Evolutionary conservation across 2,797 vertebrate genomes (phyloP).

Genomic region (Sciurus carolinensis): DNA sequence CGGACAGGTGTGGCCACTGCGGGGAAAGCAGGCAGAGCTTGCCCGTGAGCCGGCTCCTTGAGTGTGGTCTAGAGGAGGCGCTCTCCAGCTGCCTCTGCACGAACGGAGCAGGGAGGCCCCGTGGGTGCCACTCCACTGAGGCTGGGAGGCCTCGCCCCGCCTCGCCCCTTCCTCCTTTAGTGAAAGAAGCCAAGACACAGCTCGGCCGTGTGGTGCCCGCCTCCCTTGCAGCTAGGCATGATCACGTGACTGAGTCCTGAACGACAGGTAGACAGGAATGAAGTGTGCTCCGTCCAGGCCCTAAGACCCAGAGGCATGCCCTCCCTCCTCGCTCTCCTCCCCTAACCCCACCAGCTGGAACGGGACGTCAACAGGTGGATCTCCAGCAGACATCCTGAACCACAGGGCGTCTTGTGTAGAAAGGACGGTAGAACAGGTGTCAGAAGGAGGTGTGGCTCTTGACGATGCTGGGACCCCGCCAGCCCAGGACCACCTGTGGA

Average conservation of each 20-base stretch:
- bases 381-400: not conserved
- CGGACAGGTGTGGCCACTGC: rapidly evolving
- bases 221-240: not conserved
- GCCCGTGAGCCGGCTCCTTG: too few relatives aligned
- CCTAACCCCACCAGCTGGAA: not conserved
- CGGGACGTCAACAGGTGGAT: not conserved
- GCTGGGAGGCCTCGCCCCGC: too few relatives aligned
- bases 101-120: not conserved
- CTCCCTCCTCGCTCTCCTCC: not conserved
- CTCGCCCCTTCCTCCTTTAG: not conserved
- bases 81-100: not conserved
- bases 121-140: rapidly evolving
- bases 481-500: not conserved
- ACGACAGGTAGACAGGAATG: not conserved
- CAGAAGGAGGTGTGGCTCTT: not conserved
- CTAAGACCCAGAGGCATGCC: not conserved
- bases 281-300: not conserved
- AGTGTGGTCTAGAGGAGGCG: not conserved
- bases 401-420: not conserved
- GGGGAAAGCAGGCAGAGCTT: too few relatives aligned
- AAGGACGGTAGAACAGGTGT: not conserved
- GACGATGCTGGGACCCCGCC: rapidly evolving
- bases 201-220: not conserved
- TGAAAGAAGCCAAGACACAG: rapidly evolving
- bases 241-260: not conserved